Percentiles rank a stretch among this genome's conserved stretches.
phyloP scores from a whole-genome alignment of 2,888 invertebrate species.

The Latheticus oryzae region DNA sequence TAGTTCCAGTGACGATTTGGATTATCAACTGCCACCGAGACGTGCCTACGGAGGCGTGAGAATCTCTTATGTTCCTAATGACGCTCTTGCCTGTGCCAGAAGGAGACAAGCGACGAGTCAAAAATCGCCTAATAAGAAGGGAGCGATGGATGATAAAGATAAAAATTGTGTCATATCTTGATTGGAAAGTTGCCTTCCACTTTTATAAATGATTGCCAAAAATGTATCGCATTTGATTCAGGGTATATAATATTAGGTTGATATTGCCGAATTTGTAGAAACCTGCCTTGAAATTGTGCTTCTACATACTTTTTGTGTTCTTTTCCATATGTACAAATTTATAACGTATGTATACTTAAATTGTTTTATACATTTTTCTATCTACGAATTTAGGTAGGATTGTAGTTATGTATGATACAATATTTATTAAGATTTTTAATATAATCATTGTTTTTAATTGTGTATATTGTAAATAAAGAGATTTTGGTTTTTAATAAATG shows the following conservation, averaged over 20 bases:
- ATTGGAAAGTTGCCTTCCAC: constrained; percentile 63
- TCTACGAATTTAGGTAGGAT: constrained; percentile 46
- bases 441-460: constrained; percentile 52
- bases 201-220: constrained; percentile 50
- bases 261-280: constrained; percentile 38
- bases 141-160: constrained; percentile 70
- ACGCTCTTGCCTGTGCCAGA: constrained; percentile 85
- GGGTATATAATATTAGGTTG: constrained; percentile 45
- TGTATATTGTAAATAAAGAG: constrained; percentile 52
- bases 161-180: constrained; percentile 91
- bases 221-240: constrained; percentile 50
- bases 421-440: constrained; percentile 52
- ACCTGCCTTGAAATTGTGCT: constrained; percentile 47
- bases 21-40: constrained; percentile 86
- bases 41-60: constrained; percentile 88
- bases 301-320: constrained; percentile 44
- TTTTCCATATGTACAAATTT: constrained; percentile 48
- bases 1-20: constrained; percentile 88
- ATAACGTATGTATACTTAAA: constrained; percentile 39
- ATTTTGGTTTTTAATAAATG: constrained; percentile 52
- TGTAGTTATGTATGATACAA: constrained; percentile 51
- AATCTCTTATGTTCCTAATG: constrained; percentile 94
- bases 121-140: constrained; percentile 61
- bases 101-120: constrained; percentile 70
- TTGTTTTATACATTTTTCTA: constrained; percentile 45